These are phyloP conservation scores for Stigmatopora argus DNA, from an alignment of 2,113 vertebrate species.

Conservation along the genomic window DNA sequence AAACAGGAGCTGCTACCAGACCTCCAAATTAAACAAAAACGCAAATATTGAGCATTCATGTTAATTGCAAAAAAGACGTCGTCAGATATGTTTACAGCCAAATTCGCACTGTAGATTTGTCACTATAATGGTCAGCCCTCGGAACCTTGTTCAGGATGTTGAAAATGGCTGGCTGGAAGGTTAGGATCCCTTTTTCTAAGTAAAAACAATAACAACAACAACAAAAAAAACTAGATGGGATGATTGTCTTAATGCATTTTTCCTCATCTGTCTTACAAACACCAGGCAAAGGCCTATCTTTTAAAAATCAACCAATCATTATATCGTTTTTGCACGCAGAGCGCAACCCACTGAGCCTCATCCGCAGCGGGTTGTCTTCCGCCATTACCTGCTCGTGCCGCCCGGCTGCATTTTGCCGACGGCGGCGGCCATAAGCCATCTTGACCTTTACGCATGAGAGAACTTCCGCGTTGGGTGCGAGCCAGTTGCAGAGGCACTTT, in stretches of 20 bases:
- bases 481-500: conserved; percentile 38
- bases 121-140: not conserved
- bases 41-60: not conserved
- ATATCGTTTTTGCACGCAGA: not conserved
- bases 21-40: not conserved
- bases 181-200: not conserved
- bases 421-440: conserved; percentile 43
- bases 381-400: conserved; percentile 18
- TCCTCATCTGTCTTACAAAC: not conserved
- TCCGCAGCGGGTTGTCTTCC: conserved; percentile 13
- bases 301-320: not conserved
- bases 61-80: not conserved
- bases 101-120: not conserved
- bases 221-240: not conserved
- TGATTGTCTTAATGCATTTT: not conserved
- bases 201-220: not conserved
- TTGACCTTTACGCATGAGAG: conserved; percentile 54
- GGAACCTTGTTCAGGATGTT: too few relatives aligned
- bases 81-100: not conserved
- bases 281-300: not conserved
- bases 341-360: not conserved
- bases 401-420: conserved; percentile 33
- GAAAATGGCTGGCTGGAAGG: too few relatives aligned
- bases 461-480: conserved; percentile 21
- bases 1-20: not conserved